Conservation (phyloP, 2,888 invertebrate species). For the Drosophila picticornis region DNA sequence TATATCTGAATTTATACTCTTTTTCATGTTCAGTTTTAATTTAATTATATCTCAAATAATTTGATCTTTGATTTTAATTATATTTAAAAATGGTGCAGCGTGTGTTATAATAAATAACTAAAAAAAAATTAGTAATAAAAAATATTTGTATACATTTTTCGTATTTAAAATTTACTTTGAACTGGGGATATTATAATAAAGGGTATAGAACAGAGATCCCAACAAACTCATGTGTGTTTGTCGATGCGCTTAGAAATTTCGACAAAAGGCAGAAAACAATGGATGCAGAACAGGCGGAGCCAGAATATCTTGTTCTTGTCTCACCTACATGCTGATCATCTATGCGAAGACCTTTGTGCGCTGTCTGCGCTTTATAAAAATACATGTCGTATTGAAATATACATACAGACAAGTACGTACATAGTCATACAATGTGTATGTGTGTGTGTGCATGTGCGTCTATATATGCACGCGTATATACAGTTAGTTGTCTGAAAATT, state of each 20-base stretch:
- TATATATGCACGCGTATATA: conserved; percentile 57
- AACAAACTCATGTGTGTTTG: conserved; percentile 18
- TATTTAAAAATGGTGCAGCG: not conserved
- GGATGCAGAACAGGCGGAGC: conserved; percentile 42
- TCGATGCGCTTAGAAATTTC: conserved; percentile 35
- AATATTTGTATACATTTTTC: not conserved
- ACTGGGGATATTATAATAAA: not conserved
- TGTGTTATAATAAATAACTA: not conserved
- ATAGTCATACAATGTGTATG: conserved; percentile 4
- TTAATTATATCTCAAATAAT: not conserved
- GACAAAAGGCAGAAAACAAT: conserved; percentile 50
- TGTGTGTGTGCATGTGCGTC: conserved; percentile 19
- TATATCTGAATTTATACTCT: not conserved
- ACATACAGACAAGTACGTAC: conserved; percentile 17
- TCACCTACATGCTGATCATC: conserved; percentile 79
- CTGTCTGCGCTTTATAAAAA: conserved; percentile 77
- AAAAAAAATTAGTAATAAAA: not conserved
- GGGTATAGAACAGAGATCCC: not conserved
- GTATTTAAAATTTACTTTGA: too few species aligned
- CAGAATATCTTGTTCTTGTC: conserved; percentile 62
- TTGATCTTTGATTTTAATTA: not conserved
- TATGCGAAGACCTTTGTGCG: conserved; percentile 69
- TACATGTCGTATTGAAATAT: conserved; percentile 59
- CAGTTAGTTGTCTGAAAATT: conserved; percentile 79
- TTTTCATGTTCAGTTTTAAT: not conserved